phyloP scores from a whole-genome alignment of 2,888 invertebrate genomes.

The Pachymerium ferrugineum region DNA sequence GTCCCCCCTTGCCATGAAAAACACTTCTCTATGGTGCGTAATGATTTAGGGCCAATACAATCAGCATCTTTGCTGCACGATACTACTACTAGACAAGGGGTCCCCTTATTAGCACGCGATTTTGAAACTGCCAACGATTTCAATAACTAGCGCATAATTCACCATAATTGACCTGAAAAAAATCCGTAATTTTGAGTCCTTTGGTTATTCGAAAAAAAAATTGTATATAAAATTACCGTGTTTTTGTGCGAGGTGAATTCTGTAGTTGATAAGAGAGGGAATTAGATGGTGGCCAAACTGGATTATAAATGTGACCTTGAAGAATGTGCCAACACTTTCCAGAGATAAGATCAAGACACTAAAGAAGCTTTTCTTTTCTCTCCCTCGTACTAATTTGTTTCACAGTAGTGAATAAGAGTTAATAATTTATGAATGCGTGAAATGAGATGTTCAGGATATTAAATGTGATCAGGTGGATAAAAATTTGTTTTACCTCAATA shows the following conservation, averaged over 20 bases:
- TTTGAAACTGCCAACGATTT: not conserved
- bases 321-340: constrained; percentile 10
- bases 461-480: not conserved
- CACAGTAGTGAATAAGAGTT: not conserved
- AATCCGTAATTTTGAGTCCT: no score
- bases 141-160: not conserved
- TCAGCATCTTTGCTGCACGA: not conserved
- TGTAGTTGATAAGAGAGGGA: not conserved
- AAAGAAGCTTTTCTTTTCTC: not conserved
- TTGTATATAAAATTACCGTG: not conserved
- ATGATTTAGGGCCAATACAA: constrained; percentile 25
- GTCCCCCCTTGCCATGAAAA: constrained; percentile 15
- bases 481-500: no score
- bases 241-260: not conserved
- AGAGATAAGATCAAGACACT: not conserved
- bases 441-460: no score
- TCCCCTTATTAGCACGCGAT: constrained; percentile 15
- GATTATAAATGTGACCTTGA: constrained; percentile 22
- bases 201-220: not conserved
- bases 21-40: constrained; percentile 11
- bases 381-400: not conserved
- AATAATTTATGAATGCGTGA: not conserved
- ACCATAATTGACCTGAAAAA: not conserved
- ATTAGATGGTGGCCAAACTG: constrained; percentile 23
- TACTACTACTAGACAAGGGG: not conserved